phyloP scores from a whole-genome alignment of 2,888 invertebrate genomes.

The Euplexia lucipara region DNA sequence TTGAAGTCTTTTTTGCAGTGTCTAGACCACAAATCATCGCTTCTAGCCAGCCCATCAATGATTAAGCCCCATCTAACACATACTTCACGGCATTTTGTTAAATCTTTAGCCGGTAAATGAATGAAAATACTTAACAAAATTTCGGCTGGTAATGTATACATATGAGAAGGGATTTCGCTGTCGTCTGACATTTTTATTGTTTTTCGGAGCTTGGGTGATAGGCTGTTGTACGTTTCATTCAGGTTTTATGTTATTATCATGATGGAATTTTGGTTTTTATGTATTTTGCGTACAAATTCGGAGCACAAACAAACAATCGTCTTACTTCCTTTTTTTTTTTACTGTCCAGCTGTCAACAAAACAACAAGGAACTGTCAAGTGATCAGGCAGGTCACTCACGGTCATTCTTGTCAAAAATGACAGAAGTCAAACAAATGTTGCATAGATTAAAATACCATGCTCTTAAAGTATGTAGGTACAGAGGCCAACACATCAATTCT shows the following conservation, averaged over 20 bases:
- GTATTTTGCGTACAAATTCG: conserved; percentile 19
- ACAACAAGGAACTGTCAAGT: too few species aligned
- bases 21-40: conserved; percentile 74
- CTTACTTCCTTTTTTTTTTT: not conserved
- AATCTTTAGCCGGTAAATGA: conserved; percentile 71
- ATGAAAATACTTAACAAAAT: conserved; percentile 76
- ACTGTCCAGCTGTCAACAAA: too few species aligned
- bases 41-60: conserved; percentile 72
- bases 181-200: conserved; percentile 46
- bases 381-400: too few species aligned
- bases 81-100: conserved; percentile 77
- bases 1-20: conserved; percentile 75
- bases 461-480: too few species aligned
- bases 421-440: too few species aligned
- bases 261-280: conserved; percentile 27
- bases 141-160: conserved; percentile 74
- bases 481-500: too few species aligned
- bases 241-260: conserved; percentile 46
- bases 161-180: conserved; percentile 17
- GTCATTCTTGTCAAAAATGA: too few species aligned
- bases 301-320: conserved; percentile 22
- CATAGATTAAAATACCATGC: conserved; percentile 17
- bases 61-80: conserved; percentile 77
- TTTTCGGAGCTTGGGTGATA: conserved; percentile 7
- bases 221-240: not conserved